Evolutionary conservation across 2,888 invertebrate species (phyloP).

Genomic region (Ormyrus labotus): DNA sequence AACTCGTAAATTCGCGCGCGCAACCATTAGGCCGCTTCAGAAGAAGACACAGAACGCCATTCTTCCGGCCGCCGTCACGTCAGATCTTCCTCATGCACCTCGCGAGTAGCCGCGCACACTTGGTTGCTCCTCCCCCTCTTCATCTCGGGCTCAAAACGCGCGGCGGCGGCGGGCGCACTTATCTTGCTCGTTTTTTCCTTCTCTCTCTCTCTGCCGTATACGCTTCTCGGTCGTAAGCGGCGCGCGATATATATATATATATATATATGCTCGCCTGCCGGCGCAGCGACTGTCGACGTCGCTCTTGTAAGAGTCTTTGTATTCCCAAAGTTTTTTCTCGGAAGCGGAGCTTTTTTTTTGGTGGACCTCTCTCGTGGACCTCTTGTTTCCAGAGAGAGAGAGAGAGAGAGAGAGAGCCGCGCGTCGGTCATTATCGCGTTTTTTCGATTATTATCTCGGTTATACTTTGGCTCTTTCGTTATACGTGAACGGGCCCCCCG

Average conservation of each 20-base stretch:
- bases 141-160: neutral
- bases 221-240: conserved; percentile 26
- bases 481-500: too few relatives aligned
- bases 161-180: neutral
- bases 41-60: conserved; percentile 49
- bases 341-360: conserved; percentile 13
- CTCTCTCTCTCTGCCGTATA: neutral
- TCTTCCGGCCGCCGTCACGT: conserved; percentile 47
- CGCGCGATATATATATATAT: conserved; percentile 8
- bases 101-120: neutral
- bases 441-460: conserved; percentile 27
- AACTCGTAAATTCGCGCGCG: neutral
- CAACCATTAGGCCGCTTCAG: conserved; percentile 21
- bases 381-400: neutral
- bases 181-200: conserved; percentile 27
- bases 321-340: conserved; percentile 34
- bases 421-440: conserved; percentile 4
- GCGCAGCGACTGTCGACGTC: conserved; percentile 13
- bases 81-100: conserved; percentile 41
- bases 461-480: neutral
- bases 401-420: too few relatives aligned
- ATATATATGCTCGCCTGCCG: conserved; percentile 14
- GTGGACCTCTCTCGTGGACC: neutral
- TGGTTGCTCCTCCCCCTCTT: conserved; percentile 32
- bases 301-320: conserved; percentile 18